A percentile compares a stretch with the other conserved stretches of the same genome.
Evolutionary conservation across 2,888 invertebrate species (phyloP).

Genomic region (Aporophyla nigra): DNA sequence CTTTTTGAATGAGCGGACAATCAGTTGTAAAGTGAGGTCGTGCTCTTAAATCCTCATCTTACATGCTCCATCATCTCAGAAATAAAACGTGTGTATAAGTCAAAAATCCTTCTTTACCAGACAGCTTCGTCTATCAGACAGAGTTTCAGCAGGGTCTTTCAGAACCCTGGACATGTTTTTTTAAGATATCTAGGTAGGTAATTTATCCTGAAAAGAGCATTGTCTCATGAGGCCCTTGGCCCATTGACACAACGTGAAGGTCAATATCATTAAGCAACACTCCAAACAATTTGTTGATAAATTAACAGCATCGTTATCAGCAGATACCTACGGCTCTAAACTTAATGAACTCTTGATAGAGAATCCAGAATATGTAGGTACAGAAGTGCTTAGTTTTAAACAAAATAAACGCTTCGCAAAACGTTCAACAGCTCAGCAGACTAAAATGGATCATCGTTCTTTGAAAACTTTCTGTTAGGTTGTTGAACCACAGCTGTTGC

Average conservation of each 20-base stretch:
- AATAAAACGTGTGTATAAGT: neutral
- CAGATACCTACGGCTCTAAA: conserved; percentile 8
- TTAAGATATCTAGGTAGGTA: neutral
- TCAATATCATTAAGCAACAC: conserved; percentile 51
- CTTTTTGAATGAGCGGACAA: conserved; percentile 43
- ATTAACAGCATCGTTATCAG: conserved; percentile 26
- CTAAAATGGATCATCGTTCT: neutral
- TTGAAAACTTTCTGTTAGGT: neutral
- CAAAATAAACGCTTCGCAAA: neutral
- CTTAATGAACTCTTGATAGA: conserved; percentile 15
- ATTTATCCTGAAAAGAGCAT: neutral
- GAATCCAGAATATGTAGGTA: conserved; percentile 3
- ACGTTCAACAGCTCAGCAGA: conserved; percentile 20
- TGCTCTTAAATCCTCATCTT: conserved; percentile 8
- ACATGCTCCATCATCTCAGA: neutral
- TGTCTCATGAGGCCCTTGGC: neutral
- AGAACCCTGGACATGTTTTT: neutral
- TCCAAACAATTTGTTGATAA: conserved; percentile 29
- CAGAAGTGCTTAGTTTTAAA: neutral
- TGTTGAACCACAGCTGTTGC: neutral
- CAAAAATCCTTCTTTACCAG: neutral
- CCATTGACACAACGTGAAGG: conserved; percentile 24
- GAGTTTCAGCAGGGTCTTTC: no score
- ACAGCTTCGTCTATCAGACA: neutral
- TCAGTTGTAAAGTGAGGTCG: conserved; percentile 32